Evolutionary conservation across 2,113 vertebrate genomes (phyloP).

Genomic region (Scalopus aquaticus): DNA sequence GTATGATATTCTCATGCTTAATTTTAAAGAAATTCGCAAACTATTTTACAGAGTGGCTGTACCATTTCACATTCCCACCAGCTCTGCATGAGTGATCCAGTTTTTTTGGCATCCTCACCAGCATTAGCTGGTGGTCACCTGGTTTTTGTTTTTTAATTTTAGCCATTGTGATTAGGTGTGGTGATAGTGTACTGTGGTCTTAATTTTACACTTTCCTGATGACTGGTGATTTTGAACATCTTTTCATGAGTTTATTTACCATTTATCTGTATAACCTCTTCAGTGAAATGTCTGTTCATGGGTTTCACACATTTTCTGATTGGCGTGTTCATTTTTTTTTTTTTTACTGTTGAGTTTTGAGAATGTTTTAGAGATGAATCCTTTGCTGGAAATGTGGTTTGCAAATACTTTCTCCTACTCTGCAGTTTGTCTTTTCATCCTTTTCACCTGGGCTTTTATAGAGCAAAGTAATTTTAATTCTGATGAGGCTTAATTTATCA

Average conservation of each 20-base stretch:
- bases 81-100: not conserved
- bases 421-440: constrained; percentile 18
- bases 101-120: constrained; percentile 3
- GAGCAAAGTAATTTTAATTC: not conserved
- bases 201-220: constrained; percentile 9
- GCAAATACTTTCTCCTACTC: not conserved
- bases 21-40: not conserved
- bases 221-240: not conserved
- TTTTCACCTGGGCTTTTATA: not conserved
- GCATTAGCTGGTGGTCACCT: not conserved
- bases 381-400: not conserved
- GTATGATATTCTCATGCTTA: constrained; percentile 25
- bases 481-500: not conserved
- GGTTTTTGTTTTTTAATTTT: not conserved
- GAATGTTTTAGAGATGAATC: not conserved
- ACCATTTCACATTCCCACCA: constrained; percentile 4
- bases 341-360: constrained; percentile 37
- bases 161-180: not conserved
- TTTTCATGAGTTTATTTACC: constrained; percentile 39
- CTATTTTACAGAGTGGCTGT: not conserved
- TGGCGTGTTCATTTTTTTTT: not conserved
- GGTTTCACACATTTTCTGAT: constrained; percentile 36
- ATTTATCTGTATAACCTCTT: constrained; percentile 14
- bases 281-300: constrained; percentile 4
- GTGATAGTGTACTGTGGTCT: not conserved